Conservation (phyloP, 2,797 vertebrate species). For the Eidolon dupreanum region DNA sequence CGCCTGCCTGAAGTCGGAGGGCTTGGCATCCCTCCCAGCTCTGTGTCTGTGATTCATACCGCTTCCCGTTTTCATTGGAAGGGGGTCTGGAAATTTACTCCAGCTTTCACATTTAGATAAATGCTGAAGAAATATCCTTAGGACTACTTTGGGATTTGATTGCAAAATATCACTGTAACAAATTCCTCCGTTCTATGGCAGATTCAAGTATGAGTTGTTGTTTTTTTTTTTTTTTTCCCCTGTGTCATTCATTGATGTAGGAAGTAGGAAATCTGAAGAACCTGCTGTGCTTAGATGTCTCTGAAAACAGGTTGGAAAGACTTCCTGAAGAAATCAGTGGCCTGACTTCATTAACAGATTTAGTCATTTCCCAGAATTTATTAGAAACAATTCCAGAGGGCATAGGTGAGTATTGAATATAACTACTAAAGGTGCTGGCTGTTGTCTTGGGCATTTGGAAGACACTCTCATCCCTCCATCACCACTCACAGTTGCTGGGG, state of each 20-base stretch:
- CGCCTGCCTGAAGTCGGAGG: background rate
- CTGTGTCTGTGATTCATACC: background rate
- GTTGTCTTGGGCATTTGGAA: background rate
- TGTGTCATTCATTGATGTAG: slow-evolving; percentile 80
- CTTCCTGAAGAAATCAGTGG: slow-evolving; percentile 96
- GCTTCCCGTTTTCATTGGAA: background rate
- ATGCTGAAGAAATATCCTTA: background rate
- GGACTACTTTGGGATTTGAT: slow-evolving; percentile 48
- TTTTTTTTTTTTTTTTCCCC: slow-evolving; percentile 47
- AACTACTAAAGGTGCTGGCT: background rate
- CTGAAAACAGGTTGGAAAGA: slow-evolving; percentile 96
- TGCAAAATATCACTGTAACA: slow-evolving; percentile 47
- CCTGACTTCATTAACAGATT: slow-evolving; percentile 92
- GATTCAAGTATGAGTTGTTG: slow-evolving; percentile 58
- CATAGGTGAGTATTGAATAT: slow-evolving; percentile 88
- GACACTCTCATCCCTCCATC: background rate
- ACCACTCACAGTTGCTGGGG: background rate
- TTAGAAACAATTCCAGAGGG: slow-evolving; percentile 94
- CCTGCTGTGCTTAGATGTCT: slow-evolving; percentile 96
- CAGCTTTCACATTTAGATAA: background rate
- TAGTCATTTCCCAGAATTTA: slow-evolving; percentile 97
- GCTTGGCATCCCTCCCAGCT: background rate
- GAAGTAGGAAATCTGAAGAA: slow-evolving; percentile 96
- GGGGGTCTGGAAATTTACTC: background rate
- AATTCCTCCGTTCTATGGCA: slow-evolving; percentile 46